Percentiles rank a stretch among this genome's conserved stretches.
Evolutionary conservation across 2,888 invertebrate genomes (phyloP).

Genomic region (Drosophila percnosoma): DNA sequence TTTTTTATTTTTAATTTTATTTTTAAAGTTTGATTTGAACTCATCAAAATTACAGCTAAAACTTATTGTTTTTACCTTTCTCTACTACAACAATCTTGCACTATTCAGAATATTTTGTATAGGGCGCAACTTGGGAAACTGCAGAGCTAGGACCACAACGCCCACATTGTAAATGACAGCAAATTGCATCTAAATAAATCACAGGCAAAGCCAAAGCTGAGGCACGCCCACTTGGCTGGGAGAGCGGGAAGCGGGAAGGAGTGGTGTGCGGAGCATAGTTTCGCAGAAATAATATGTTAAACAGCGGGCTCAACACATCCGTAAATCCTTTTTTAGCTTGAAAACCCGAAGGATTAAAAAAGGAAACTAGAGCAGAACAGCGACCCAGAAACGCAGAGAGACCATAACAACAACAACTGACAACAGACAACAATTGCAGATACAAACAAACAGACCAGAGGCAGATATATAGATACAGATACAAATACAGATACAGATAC

Average conservation of each 20-base stretch:
- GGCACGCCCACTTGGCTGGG: slow-evolving; percentile 57
- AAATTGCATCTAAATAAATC: slow-evolving; percentile 60
- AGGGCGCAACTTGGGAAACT: not conserved
- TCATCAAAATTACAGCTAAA: not conserved
- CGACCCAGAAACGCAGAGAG: slow-evolving; percentile 3
- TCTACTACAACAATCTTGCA: not conserved
- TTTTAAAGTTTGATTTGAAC: not conserved
- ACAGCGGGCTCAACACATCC: slow-evolving; percentile 50
- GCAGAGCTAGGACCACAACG: not conserved
- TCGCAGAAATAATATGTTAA: slow-evolving; percentile 71
- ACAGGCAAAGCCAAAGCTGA: slow-evolving; percentile 33
- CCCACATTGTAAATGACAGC: slow-evolving; percentile 9
- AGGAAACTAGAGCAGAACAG: slow-evolving; percentile 74
- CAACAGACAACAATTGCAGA: not conserved
- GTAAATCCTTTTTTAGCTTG: slow-evolving; percentile 78
- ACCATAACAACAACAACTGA: slow-evolving; percentile 1
- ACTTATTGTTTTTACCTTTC: not conserved
- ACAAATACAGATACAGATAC: not conserved
- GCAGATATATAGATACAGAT: slow-evolving; percentile 1
- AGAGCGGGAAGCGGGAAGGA: too few relatives aligned
- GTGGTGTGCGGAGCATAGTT: slow-evolving; percentile 19
- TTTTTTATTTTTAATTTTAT: too few relatives aligned
- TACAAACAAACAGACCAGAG: not conserved
- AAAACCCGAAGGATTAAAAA: slow-evolving; percentile 81
- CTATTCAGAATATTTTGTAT: not conserved